These are phyloP conservation scores for Drosophila azteca DNA, from an alignment of 1,140 invertebrate species.

Conservation along the genomic window DNA sequence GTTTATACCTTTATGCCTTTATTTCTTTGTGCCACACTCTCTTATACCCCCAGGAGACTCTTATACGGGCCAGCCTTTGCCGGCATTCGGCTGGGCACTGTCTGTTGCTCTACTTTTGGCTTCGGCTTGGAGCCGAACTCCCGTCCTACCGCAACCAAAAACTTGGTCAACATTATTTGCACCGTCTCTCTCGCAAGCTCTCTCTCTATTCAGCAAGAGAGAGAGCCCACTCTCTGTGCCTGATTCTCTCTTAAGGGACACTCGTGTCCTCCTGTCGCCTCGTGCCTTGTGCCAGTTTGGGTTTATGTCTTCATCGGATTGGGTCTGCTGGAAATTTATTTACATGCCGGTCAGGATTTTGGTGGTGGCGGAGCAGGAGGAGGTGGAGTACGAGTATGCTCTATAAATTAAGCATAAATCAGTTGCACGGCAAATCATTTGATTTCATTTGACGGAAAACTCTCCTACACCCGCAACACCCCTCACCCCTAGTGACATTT, in stretches of 20 bases:
- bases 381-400: conserved; percentile 40
- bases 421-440: conserved; percentile 77
- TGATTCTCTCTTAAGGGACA: conserved; percentile 13
- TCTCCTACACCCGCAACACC: conserved; percentile 3
- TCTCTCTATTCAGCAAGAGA: not conserved
- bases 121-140: conserved; percentile 15
- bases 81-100: conserved; percentile 35
- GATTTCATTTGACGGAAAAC: conserved; percentile 71
- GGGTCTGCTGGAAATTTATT: conserved; percentile 70
- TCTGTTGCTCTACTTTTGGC: conserved; percentile 62
- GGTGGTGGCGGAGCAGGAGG: no score
- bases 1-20: conserved; percentile 8
- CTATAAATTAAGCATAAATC: conserved; percentile 81
- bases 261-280: conserved; percentile 26
- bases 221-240: not conserved
- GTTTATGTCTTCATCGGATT: conserved; percentile 74
- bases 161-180: conserved; percentile 56
- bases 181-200: conserved; percentile 1
- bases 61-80: conserved; percentile 41
- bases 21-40: not conserved
- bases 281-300: conserved; percentile 43
- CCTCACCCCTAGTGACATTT: conserved; percentile 4
- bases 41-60: conserved; percentile 16
- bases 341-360: conserved; percentile 74
- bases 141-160: conserved; percentile 69